Evolutionary conservation across 37 sponge, comb jelly and placozoan genomes (phyloP), one percentile per base, ranked within the genome.

Genomic region (Bolinopsis microptera): DNA sequence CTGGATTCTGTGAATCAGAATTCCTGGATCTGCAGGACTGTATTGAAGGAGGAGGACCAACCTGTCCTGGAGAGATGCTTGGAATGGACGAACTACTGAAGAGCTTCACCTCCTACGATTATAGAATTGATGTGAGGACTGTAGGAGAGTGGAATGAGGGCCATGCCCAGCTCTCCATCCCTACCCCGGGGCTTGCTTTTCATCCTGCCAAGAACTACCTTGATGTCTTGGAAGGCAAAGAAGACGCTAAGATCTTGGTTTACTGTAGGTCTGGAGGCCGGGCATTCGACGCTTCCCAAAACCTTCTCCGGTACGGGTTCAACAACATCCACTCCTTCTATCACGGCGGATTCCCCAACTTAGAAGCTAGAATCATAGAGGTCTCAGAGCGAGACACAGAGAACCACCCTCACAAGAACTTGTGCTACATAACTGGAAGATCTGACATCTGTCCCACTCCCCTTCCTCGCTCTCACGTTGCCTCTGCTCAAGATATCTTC

Each of bases 41-140:
- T 86, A 40, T 86, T 26, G 90, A 86, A 38, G 9, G 9, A 48
- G 40, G 61, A 0, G 90, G 90, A 30, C 90, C 90, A n/a, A 36
- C 90, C 1, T 86, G 90, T 27, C 90, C 90, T 25, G 18, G 31
- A 3, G n/a, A 35, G 0, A 86, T 86, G 90, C 30, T 86, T 28
- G 61, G 90, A 0, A 18, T 39, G 25, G 18, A 40, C 31, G 61
- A 86, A 8, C 38, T 34, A 39, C 38, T 86, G 61, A 48, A 38
- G 61, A 8, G 5, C 13, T 86, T 28, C 61, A 28, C 41, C 32
- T 16, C n/a, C 21, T 86, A 28, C 48, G 90, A 86, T 27, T 38
- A n/a, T 13, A 39, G 90, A 30, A 86, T 86, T 86, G 90, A 86
- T 86, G 90, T 86, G 90, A 86, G 90, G 90, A 41, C 48, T 41